phyloP scores from a whole-genome alignment of 2,113 vertebrate species.

The Tachuris rubrigastra region DNA sequence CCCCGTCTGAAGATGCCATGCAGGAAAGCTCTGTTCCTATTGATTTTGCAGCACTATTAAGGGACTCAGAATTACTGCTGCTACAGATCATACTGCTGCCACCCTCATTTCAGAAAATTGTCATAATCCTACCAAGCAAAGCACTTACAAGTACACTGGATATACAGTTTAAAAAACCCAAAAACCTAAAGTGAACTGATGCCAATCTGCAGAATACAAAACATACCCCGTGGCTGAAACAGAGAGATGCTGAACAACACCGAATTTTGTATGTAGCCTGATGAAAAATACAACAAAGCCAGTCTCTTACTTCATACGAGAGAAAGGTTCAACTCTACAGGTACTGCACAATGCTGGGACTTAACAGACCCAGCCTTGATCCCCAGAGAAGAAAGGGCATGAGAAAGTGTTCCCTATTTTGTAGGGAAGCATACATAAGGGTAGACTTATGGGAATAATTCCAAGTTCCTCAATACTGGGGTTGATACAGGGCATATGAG shows the following conservation, averaged over 20 bases:
- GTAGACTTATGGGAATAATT: neutral
- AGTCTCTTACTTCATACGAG: neutral
- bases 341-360: neutral
- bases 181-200: neutral
- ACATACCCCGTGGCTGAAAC: neutral
- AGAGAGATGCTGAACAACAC: neutral
- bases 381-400: neutral
- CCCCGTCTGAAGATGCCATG: neutral
- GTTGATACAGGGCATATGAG: neutral
- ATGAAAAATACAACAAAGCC: neutral
- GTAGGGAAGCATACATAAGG: neutral
- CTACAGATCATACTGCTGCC: neutral
- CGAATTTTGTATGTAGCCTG: neutral
- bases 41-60: slow-evolving; percentile 14
- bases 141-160: neutral
- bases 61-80: neutral
- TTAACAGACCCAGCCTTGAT: neutral
- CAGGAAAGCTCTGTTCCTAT: slow-evolving; percentile 8
- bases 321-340: neutral
- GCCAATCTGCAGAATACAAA: neutral
- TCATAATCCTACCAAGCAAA: neutral
- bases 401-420: neutral
- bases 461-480: neutral
- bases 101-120: slow-evolving; percentile 26
- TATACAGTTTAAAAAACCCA: neutral